phyloP scores from a whole-genome alignment of 2,888 invertebrate species.

The Ophion slaviceki region DNA sequence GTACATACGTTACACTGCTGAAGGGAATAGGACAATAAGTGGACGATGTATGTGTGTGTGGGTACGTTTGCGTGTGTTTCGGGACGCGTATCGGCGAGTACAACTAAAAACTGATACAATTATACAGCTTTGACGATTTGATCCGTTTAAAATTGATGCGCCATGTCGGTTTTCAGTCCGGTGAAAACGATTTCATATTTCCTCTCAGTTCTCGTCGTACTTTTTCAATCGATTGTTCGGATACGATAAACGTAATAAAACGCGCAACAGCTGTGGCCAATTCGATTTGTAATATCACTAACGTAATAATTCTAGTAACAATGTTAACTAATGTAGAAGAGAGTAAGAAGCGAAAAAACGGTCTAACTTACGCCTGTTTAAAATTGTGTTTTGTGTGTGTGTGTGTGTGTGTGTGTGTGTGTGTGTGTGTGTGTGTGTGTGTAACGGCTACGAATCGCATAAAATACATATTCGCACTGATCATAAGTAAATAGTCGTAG shows the following conservation, averaged over 20 bases:
- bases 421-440: not conserved
- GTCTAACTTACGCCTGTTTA: constrained; percentile 39
- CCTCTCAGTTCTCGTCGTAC: not conserved
- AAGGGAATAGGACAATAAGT: constrained; percentile 17
- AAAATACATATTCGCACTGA: constrained; percentile 48
- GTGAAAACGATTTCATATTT: constrained; percentile 1
- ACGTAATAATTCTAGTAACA: constrained; percentile 61
- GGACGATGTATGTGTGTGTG: constrained; percentile 18
- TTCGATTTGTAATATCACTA: constrained; percentile 56
- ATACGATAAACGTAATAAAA: constrained; percentile 61
- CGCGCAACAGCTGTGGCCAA: constrained; percentile 54
- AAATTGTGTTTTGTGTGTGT: constrained; percentile 20
- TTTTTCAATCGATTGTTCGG: not conserved
- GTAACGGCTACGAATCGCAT: constrained; percentile 36
- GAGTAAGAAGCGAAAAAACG: constrained; percentile 35
- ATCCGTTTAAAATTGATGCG: not conserved
- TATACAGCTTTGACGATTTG: constrained; percentile 13
- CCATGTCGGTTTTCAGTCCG: not conserved
- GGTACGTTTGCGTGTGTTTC: not conserved
- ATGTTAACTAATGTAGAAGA: constrained; percentile 35
- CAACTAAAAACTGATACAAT: constrained; percentile 20
- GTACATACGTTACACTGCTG: constrained; percentile 75
- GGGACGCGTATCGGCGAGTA: constrained; percentile 18
- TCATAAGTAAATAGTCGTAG: constrained; percentile 59
- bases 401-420: not conserved